These are phyloP conservation scores for Microctonus aethiopoides DNA, from an alignment of 2,888 invertebrate species.

Conservation along the genomic window DNA sequence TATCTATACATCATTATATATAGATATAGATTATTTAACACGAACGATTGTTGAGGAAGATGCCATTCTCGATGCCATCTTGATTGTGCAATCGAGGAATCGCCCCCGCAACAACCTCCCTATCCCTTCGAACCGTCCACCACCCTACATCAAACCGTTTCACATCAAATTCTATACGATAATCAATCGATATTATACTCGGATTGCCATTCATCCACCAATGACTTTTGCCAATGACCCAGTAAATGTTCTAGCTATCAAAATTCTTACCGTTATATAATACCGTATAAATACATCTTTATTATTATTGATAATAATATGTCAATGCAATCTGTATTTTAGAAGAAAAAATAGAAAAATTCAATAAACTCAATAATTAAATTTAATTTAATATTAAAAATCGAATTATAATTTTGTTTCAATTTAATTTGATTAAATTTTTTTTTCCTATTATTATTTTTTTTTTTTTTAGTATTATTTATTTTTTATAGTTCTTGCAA, in stretches of 20 bases:
- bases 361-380: no score
- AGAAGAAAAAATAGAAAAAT: no score
- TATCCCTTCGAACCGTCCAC: slow-evolving; percentile 40
- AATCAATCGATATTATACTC: slow-evolving; percentile 51
- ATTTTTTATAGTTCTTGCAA: no score
- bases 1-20: slow-evolving; percentile 6
- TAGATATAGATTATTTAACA: background rate
- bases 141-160: background rate
- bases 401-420: no score
- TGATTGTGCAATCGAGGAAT: slow-evolving; percentile 62
- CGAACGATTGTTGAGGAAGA: slow-evolving; percentile 41
- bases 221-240: slow-evolving; percentile 19
- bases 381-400: no score
- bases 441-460: no score
- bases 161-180: slow-evolving; percentile 52
- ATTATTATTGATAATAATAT: no score
- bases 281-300: no score
- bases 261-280: slow-evolving; percentile 1
- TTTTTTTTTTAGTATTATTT: no score
- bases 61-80: slow-evolving; percentile 64
- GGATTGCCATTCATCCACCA: slow-evolving; percentile 12
- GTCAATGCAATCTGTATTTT: no score
- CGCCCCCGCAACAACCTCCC: slow-evolving; percentile 43
- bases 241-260: slow-evolving; percentile 15
- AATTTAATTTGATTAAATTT: no score